Evolutionary conservation across 2,113 vertebrate genomes (phyloP).

Genomic region (Piprites chloris): DNA sequence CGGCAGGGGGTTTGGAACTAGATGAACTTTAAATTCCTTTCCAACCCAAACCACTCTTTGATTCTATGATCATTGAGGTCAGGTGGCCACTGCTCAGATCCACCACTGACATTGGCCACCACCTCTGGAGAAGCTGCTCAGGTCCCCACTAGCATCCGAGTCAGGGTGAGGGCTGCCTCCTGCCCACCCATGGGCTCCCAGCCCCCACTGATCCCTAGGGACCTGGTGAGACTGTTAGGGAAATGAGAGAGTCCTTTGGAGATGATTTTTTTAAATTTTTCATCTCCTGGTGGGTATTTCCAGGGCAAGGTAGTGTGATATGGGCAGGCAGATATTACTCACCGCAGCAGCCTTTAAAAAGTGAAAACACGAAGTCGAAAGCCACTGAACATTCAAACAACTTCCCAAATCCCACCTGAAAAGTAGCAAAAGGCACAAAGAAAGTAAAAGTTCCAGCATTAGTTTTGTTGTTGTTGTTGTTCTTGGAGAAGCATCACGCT

Average conservation of each 20-base stretch:
- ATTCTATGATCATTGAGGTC: accelerated
- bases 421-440: slow-evolving; percentile 2
- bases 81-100: background rate
- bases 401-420: slow-evolving; percentile 74
- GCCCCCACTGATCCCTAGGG: accelerated
- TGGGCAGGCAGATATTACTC: slow-evolving; percentile 28
- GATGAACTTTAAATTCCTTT: background rate
- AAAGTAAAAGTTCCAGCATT: slow-evolving; percentile 26
- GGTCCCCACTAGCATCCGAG: background rate
- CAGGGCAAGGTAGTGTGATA: slow-evolving; percentile 12
- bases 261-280: background rate
- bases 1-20: background rate
- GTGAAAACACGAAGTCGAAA: slow-evolving; percentile 74
- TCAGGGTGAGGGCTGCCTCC: background rate
- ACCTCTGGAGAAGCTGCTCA: background rate
- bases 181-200: accelerated
- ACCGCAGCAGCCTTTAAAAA: slow-evolving; percentile 67
- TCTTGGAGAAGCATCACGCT: slow-evolving; percentile 1
- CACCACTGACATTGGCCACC: background rate
- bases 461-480: background rate
- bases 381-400: background rate
- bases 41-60: background rate
- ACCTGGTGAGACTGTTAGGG: background rate
- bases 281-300: slow-evolving; percentile 33
- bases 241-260: background rate